Evolutionary conservation across 2,888 invertebrate species (phyloP), one percentile per base, ranked within the genome.

Genomic region (Dryadula phaetusa): DNA sequence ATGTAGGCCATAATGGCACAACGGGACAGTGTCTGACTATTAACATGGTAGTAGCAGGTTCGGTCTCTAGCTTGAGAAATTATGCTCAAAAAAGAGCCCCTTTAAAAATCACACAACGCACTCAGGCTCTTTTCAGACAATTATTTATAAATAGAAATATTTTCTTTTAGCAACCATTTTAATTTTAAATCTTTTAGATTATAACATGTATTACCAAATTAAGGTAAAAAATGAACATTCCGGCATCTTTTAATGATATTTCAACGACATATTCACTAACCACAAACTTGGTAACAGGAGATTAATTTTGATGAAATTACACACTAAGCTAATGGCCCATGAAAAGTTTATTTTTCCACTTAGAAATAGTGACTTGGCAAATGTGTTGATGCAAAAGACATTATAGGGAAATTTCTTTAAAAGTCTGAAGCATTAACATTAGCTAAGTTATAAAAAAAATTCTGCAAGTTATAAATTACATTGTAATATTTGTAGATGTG

Each of bases 321-420:
- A 20, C 37, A 22, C 34, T 32, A 20, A 56, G 37, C n/a, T 22
- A 20, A 56, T 22, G 54, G 8, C 22, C 14, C 37, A 37, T 56
- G 37, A 56, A 56, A 56, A 37, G 8, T 56, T 37, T 22, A 20
- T 56, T 56, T 56, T 56, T 56, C 20, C 37, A 37, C 37, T 37
- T 37, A 34, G 14, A 6, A 20, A 54, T 37, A 37, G 37, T 56
- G 54, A 56, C 54, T 56, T 56, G 37, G 37, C 54, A 8, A 56
- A n/a, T 56, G 7, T 56, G 54, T 56, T 37, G n/a, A 56, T 56
- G 54, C 37, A 56, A 56, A 56, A 22, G 54, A 56, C 22, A 37
- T 37, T 20, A 56, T 37, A 37, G 37, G 22, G 32, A 52, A 32
- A 18, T 32, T 52, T 52, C 16, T 52, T 52, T 28, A 16, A 16